phyloP scores from a whole-genome alignment of 2,113 vertebrate species.

The Hymenochirus boettgeri region DNA sequence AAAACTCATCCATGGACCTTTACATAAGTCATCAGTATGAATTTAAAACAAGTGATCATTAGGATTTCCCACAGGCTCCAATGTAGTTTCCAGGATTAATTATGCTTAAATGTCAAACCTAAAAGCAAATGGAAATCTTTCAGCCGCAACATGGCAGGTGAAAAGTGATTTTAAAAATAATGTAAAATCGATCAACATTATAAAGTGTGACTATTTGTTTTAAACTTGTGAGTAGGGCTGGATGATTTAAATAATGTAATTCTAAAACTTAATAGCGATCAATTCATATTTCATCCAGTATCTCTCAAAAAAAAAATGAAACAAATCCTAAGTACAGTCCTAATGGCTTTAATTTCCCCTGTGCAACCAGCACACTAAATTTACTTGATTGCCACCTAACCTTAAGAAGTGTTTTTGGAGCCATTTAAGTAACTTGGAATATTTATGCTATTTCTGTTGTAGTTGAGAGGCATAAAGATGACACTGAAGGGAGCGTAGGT shows the following conservation, averaged over 20 bases:
- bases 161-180: slow-evolving; percentile 41
- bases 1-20: too few relatives aligned
- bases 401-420: slow-evolving; percentile 2
- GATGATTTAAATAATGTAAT: slow-evolving; percentile 29
- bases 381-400: neutral
- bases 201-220: slow-evolving; percentile 27
- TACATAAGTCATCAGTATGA: slow-evolving; percentile 3
- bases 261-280: slow-evolving; percentile 23
- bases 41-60: slow-evolving; percentile 35
- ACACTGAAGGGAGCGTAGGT: slow-evolving; percentile 4
- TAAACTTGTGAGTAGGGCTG: slow-evolving; percentile 17
- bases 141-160: slow-evolving; percentile 18
- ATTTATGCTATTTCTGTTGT: neutral
- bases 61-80: slow-evolving; percentile 26
- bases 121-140: slow-evolving; percentile 36
- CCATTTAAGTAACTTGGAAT: neutral
- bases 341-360: neutral
- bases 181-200: slow-evolving; percentile 37
- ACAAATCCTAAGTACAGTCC: neutral
- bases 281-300: slow-evolving; percentile 20
- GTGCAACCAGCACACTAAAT: neutral
- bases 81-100: slow-evolving; percentile 32
- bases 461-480: neutral
- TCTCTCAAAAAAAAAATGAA: slow-evolving; percentile 8
- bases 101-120: slow-evolving; percentile 33